Percentiles rank a stretch among this genome's conserved stretches.
Evolutionary conservation across 2,888 invertebrate genomes (phyloP).

Genomic region (Cataglyphis altisquamis): DNA sequence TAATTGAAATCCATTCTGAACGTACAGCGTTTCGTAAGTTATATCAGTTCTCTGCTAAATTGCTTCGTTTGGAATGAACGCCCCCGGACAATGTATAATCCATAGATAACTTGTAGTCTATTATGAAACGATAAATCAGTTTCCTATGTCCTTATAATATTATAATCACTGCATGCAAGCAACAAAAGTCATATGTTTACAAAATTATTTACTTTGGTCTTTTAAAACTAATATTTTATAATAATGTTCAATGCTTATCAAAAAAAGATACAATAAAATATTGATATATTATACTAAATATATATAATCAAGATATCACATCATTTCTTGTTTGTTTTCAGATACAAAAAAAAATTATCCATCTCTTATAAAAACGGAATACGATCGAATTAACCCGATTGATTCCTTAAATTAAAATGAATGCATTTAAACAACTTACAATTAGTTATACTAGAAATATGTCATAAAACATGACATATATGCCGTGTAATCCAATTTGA

Average conservation of each 20-base stretch:
- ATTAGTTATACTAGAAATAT: slow-evolving; percentile 32
- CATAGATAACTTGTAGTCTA: slow-evolving; percentile 50
- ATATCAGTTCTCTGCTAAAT: slow-evolving; percentile 67
- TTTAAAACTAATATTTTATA: not conserved
- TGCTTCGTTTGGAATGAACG: slow-evolving; percentile 66
- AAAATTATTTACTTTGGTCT: not conserved
- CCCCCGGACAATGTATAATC: slow-evolving; percentile 55
- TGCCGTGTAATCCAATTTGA: slow-evolving; percentile 38
- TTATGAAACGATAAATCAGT: slow-evolving; percentile 49
- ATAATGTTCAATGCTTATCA: not conserved
- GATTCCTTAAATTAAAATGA: slow-evolving; percentile 33
- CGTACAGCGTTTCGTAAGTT: slow-evolving; percentile 63
- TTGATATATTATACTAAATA: not conserved
- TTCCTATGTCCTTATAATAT: slow-evolving; percentile 27
- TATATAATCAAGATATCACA: not conserved
- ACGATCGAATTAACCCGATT: slow-evolving; percentile 4
- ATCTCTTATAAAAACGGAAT: not conserved
- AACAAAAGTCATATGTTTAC: not conserved
- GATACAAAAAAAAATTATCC: slow-evolving; percentile 9
- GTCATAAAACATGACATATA: slow-evolving; percentile 37
- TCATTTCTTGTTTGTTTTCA: not conserved
- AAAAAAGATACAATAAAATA: not conserved
- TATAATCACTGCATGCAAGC: not conserved
- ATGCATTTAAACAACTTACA: slow-evolving; percentile 37
- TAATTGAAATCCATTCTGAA: slow-evolving; percentile 64